Base-by-base conservation (phyloP, 2,797 vertebrate species). In the Oreochromis mossambicus region DNA sequence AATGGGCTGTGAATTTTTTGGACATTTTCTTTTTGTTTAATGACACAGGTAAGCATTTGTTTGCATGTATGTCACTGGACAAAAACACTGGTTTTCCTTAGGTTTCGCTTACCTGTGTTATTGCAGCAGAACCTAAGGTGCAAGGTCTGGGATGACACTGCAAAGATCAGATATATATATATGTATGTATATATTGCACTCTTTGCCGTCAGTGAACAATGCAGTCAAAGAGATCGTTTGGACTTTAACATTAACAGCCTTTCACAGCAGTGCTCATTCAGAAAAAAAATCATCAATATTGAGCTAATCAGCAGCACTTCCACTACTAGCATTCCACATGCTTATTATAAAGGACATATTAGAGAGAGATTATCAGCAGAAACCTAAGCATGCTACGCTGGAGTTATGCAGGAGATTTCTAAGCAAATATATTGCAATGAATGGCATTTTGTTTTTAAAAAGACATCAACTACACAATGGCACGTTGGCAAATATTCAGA, bases 111-210 rank as follows among this genome's bases (percentile, higher is more conserved):
- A 99, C 99, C 99, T 99, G 98, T 96, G 97, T 98, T 97, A 98
- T 97, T 97, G 98, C 97, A 98, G 98, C 98, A 98, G 98, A 99
- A 99, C 98, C 98, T 99, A 99, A 99, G 98, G 97, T 98, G 97
- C 97, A 98, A 98, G 98, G 97, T 98, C 98, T 97, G 97, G 98
- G 97, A 93, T 96, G 98, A 98, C 97, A 98, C 98, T 98, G 98
- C 98, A 98, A 99, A 98, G 97, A 97, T 98, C 97, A 98, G 97
- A 95, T 93, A 98, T 97, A 55, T 55, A 98, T 97, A 97, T 97
- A 98, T 97, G 98, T 97, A 95, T 92, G 97, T 97, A 98, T 97
- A 97, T 97, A 98, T 97, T 96, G 97, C 97, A 98, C 97, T 97
- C 97, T 98, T 97, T 97, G 98, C 98, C 97, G 97, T 98, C 98